These are phyloP conservation scores for Amia ocellicauda DNA, from an alignment of 2,113 vertebrate genomes.

Conservation along the genomic window DNA sequence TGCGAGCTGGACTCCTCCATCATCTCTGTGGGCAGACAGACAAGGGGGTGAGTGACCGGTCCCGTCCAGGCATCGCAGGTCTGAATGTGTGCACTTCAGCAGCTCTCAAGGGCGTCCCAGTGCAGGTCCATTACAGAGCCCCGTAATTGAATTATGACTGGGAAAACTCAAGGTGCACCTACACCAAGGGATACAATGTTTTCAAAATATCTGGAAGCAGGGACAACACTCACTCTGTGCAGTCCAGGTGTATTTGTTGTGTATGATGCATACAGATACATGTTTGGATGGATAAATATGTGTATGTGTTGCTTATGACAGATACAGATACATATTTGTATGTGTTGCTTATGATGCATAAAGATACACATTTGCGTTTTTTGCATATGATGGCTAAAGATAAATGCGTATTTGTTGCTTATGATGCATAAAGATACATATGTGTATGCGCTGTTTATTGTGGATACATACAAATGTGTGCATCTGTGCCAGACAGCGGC, in stretches of 20 bases:
- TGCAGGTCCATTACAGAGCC: conserved; percentile 4
- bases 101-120: conserved; percentile 38
- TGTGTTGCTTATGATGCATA: too few species aligned
- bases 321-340: too few species aligned
- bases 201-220: background rate
- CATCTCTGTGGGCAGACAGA: conserved; percentile 49
- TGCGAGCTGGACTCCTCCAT: conserved; percentile 90
- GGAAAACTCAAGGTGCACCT: background rate
- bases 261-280: too few species aligned
- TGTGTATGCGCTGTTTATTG: too few species aligned
- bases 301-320: too few species aligned
- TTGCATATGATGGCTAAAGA: too few species aligned
- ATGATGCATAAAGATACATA: too few species aligned
- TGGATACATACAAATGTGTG: too few species aligned
- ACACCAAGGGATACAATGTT: background rate
- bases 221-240: background rate
- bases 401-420: too few species aligned
- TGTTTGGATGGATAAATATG: too few species aligned
- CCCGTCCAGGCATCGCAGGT: background rate
- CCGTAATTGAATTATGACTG: background rate
- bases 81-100: conserved; percentile 31
- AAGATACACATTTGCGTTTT: too few species aligned
- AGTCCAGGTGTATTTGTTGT: background rate
- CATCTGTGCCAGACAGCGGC: too few species aligned
- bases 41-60: conserved; percentile 25